Evolutionary conservation across 2,888 invertebrate species (phyloP).

Genomic region (Barypeithes pellucidus): DNA sequence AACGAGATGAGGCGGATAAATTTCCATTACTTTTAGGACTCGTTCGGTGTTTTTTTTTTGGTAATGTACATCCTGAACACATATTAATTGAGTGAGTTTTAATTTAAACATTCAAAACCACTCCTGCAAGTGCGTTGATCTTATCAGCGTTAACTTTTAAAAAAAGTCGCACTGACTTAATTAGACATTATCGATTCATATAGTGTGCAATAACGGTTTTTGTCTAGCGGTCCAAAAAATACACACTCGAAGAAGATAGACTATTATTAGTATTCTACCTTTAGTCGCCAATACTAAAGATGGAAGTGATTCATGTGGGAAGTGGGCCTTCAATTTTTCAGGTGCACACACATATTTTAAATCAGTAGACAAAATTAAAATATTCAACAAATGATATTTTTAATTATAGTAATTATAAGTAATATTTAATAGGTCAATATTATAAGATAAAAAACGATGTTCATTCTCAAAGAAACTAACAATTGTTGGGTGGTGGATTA

Average conservation of each 20-base stretch:
- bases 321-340: slow-evolving; percentile 10
- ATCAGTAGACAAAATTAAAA: too few relatives aligned
- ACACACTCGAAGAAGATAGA: background rate
- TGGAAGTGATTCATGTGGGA: slow-evolving; percentile 5
- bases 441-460: too few relatives aligned
- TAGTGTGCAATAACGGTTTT: slow-evolving; percentile 15
- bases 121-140: slow-evolving; percentile 16
- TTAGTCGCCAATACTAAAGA: background rate
- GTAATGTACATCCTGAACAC: too few relatives aligned
- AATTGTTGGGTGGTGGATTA: too few relatives aligned
- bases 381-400: too few relatives aligned
- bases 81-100: background rate
- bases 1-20: too few relatives aligned
- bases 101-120: background rate
- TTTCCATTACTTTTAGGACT: too few relatives aligned
- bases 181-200: slow-evolving; percentile 15
- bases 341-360: too few relatives aligned
- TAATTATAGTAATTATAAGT: too few relatives aligned
- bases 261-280: background rate
- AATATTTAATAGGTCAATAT: too few relatives aligned
- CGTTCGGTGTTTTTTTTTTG: too few relatives aligned
- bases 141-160: slow-evolving; percentile 9
- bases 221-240: slow-evolving; percentile 22
- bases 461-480: too few relatives aligned
- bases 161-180: slow-evolving; percentile 26